Base-by-base conservation (phyloP, 2,113 vertebrate species). In the Epinephelus moara region DNA sequence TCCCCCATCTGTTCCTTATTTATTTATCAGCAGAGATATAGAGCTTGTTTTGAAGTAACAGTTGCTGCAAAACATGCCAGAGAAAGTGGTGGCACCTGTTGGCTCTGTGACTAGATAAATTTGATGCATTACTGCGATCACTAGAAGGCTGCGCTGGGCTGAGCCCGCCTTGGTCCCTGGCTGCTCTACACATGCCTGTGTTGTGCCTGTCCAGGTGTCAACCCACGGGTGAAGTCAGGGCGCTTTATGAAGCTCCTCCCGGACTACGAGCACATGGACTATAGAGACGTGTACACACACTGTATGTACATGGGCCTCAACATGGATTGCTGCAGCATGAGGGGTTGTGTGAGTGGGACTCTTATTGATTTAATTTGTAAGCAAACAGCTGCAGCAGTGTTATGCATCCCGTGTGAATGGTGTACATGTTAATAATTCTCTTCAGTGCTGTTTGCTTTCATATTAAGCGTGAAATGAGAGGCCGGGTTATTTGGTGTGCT, bases 231-330 rank as follows among this genome's bases (percentile, higher is more conserved):
- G 95, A 98, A 97, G 95, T 99, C 97, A 37, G 97, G 97, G 77
- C 96, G 96, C 88, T 98, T 96, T 96, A 95, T 97, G 96, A 97
- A 96, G 96, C 96, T 98, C 87, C 97, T 98, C 78, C 98, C 97
- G 30, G 97, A 99, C 94, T 97, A 97, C 88, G 97, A 98, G 91
- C 96, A 98, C 93, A 96, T 97, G 97, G 97, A 97, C 85, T 97
- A 97, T 96, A 96, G 95, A 96, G 97, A 97, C 88, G 95, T 98
- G 89, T 98, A 97, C 95, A 96, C 96, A 87, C 96, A 95, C 96
- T 94, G 97, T 99, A 97, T 94, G 98, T 98, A 97, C 95, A 75
- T 88, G 68, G 23, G 66, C 82, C 66, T 88, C 40, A 52, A 4
- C 12, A 33, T 61, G 42, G 71, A 73, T 70, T 70, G 50, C 67